phyloP scores from a whole-genome alignment of 2,113 vertebrate genomes.

The Hippoglossus stenolepis region DNA sequence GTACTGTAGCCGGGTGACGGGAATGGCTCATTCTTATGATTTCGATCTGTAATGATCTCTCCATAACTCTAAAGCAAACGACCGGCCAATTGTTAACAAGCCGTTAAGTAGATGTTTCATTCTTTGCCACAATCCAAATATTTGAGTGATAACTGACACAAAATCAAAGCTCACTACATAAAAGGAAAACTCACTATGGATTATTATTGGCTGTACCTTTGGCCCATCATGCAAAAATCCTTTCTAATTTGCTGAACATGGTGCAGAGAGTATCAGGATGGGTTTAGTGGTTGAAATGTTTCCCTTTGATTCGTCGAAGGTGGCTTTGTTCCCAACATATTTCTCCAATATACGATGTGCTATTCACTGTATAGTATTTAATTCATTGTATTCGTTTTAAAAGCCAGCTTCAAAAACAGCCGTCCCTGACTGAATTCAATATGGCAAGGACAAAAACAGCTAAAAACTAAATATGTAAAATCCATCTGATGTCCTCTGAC shows the following conservation, averaged over 20 bases:
- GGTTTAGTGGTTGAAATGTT: conserved; percentile 18
- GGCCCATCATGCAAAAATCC: conserved; percentile 40
- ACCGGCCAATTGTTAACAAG: conserved; percentile 38
- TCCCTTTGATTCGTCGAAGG: background rate
- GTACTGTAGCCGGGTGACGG: conserved; percentile 11
- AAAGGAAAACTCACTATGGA: conserved; percentile 49
- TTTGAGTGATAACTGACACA: conserved; percentile 47
- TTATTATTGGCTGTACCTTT: conserved; percentile 35
- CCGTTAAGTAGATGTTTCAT: conserved; percentile 39
- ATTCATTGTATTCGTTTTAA: background rate
- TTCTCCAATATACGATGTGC: too few relatives aligned
- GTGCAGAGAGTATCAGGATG: background rate
- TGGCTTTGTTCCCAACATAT: background rate
- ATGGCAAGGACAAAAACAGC: background rate
- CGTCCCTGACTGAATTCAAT: background rate
- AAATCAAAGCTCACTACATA: conserved; percentile 42
- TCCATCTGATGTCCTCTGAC: conserved; percentile 18
- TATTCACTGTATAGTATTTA: background rate
- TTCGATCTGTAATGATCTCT: conserved; percentile 34
- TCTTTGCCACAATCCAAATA: conserved; percentile 10
- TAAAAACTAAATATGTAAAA: conserved; percentile 30
- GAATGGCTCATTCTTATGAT: conserved; percentile 3
- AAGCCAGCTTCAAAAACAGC: conserved; percentile 5
- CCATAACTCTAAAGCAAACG: conserved; percentile 48
- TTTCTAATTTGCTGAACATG: conserved; percentile 41